A percentile compares a stretch with the other conserved stretches of the same genome.
Conservation (phyloP, 1,140 invertebrate genomes). For the Bombus turneri region DNA sequence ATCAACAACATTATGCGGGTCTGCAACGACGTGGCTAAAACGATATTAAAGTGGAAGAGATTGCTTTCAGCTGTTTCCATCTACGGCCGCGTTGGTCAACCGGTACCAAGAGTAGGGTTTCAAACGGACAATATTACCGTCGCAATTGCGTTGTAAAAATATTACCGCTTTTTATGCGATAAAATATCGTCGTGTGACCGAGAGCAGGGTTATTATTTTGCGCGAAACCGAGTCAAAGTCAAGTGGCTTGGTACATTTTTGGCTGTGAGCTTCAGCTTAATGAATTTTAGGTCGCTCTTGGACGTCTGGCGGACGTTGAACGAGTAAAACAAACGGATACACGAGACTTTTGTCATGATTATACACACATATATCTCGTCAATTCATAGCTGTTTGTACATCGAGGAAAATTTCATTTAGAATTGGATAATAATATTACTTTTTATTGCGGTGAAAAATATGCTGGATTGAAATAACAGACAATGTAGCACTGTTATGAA, state of each 20-base stretch:
- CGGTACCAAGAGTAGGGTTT: background rate
- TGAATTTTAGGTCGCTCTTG: background rate
- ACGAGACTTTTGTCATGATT: too few relatives aligned
- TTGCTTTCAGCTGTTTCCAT: background rate
- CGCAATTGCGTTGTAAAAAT: background rate
- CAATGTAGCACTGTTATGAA: too few relatives aligned
- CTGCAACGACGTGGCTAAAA: background rate
- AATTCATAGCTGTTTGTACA: too few relatives aligned
- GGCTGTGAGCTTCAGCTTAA: background rate
- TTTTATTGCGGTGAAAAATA: too few relatives aligned
- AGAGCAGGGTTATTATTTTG: background rate
- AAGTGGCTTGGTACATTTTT: background rate
- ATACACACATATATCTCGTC: too few relatives aligned
- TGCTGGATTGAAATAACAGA: too few relatives aligned
- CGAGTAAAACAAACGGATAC: too few relatives aligned
- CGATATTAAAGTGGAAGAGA: background rate
- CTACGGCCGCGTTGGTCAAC: background rate
- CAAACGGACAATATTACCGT: background rate
- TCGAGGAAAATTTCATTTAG: too few relatives aligned
- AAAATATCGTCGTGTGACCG: background rate
- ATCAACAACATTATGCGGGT: background rate
- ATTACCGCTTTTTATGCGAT: background rate
- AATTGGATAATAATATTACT: too few relatives aligned
- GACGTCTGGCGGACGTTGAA: background rate
- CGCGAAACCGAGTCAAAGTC: background rate